Evolutionary conservation across 2,113 vertebrate genomes (phyloP).

Genomic region (Sceloporus tristichus): DNA sequence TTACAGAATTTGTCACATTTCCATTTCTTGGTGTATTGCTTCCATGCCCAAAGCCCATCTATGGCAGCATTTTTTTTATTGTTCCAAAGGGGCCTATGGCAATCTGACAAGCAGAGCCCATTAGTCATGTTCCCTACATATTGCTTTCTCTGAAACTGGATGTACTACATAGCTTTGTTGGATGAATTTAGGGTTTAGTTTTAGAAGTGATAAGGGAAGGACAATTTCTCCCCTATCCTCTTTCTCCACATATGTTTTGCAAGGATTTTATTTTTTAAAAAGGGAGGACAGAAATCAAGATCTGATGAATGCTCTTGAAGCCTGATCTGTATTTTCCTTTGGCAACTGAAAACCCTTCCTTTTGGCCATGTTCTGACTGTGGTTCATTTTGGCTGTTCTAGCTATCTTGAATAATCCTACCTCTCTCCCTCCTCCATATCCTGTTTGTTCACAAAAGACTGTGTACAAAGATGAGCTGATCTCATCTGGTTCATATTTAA

Average conservation of each 20-base stretch:
- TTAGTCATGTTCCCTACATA: no score
- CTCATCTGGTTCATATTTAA: slow-evolving; percentile 62
- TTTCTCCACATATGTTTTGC: neutral
- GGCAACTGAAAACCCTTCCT: slow-evolving; percentile 37
- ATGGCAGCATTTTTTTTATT: no score
- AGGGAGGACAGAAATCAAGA: neutral
- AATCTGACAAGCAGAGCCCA: no score
- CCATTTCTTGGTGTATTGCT: no score
- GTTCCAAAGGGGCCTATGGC: no score
- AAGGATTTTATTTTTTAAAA: neutral
- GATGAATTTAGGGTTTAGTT: no score
- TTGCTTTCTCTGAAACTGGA: no score
- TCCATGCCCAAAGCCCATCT: no score
- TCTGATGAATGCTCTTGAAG: slow-evolving; percentile 36
- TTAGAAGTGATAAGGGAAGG: no score
- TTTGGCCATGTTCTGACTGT: slow-evolving; percentile 34
- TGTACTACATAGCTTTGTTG: no score
- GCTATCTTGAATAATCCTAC: neutral
- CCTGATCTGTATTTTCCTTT: slow-evolving; percentile 44
- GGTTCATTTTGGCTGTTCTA: slow-evolving; percentile 6
- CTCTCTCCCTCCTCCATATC: neutral
- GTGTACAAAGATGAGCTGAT: slow-evolving; percentile 22
- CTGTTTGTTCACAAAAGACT: slow-evolving; percentile 47
- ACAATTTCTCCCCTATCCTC: no score
- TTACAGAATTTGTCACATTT: no score